Evolutionary conservation across 2,888 invertebrate species (phyloP), one percentile per base, ranked within the genome.

Genomic region (Agrochola lychnidis): DNA sequence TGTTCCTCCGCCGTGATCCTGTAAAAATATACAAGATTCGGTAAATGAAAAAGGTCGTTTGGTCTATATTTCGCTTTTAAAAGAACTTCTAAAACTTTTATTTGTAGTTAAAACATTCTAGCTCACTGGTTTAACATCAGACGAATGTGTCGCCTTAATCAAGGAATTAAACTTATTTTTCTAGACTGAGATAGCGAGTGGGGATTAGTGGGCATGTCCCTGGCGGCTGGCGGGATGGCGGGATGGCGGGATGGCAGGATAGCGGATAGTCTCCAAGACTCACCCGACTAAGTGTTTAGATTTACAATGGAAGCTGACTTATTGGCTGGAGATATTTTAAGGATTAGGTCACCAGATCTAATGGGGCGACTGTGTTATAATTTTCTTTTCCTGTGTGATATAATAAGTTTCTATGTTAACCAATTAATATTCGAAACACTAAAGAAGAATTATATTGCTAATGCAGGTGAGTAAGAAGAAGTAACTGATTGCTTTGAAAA

Each of bases 161-260:
- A 87, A 83, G 70, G 80, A 80, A 77, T 86, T 83, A 71, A 87
- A 83, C 63, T 85, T 85, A 87, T 87, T 87, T 86, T 85, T 85
- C 78, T 80, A 42, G 78, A 64, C 51, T 62, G 61, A 76, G 82
- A 76, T 84, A 84, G 76, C 57, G 66, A 76, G 77, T 84, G 77
- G 71, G 83, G 83, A 83, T 83, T 84, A 83, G 83, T 78, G 85
- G 57, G 73, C 56, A 59, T 81, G 78, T 22, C 57, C 42, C 70
- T 81, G 81, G 72, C 73, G 62, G 73, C 71, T 69, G 76, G 63
- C 61, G 68, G 59, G 30, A 19, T 36, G n/a, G 36, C 51, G 62
- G 48, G 16, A 48, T 42, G 22, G 70, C 40, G 40, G 63, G 10
- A 5, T 19, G 25, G n/a, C n/a, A n/a, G n/a, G n/a, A n/a, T n/a